A percentile compares a stretch with the other conserved stretches of the same genome.
These are phyloP conservation scores for Apamea sordens DNA, from an alignment of 2,888 invertebrate species.

Conservation along the genomic window DNA sequence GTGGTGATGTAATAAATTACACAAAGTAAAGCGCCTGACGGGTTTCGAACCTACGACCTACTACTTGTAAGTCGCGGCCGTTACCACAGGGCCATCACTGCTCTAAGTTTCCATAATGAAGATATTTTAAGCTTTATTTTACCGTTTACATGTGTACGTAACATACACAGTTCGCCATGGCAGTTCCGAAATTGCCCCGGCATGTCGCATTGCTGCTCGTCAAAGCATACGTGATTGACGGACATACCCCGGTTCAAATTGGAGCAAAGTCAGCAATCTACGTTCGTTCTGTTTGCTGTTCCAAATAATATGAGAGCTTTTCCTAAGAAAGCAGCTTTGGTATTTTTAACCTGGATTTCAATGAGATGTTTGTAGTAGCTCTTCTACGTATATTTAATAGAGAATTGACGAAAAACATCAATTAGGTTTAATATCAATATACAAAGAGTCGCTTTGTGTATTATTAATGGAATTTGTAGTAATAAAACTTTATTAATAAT, in stretches of 20 bases:
- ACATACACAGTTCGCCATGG: not conserved
- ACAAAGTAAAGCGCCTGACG: too few relatives aligned
- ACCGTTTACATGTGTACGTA: constrained; percentile 15
- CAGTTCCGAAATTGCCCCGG: not conserved
- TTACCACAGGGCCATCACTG: too few relatives aligned
- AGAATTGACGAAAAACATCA: constrained; percentile 35
- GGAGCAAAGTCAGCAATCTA: not conserved
- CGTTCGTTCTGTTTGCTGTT: not conserved
- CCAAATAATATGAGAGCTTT: constrained; percentile 9
- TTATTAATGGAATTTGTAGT: constrained; percentile 56
- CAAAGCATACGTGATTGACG: constrained; percentile 30
- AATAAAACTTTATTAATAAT: constrained; percentile 78
- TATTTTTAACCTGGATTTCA: constrained; percentile 8
- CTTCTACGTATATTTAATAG: not conserved
- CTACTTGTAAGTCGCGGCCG: too few relatives aligned
- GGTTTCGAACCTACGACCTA: too few relatives aligned
- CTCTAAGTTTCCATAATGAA: constrained; percentile 25
- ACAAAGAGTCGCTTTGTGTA: constrained; percentile 33
- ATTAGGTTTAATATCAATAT: constrained; percentile 55
- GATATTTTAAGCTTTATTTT: constrained; percentile 28
- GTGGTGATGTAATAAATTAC: too few relatives aligned
- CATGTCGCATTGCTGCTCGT: constrained; percentile 23
- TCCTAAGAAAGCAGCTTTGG: not conserved
- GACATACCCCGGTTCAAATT: constrained; percentile 1
- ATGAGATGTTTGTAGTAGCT: not conserved